Percentiles rank a stretch among this genome's conserved stretches.
phyloP scores from a whole-genome alignment of 2,797 vertebrate genomes.

The Pantherophis vulpinus region DNA sequence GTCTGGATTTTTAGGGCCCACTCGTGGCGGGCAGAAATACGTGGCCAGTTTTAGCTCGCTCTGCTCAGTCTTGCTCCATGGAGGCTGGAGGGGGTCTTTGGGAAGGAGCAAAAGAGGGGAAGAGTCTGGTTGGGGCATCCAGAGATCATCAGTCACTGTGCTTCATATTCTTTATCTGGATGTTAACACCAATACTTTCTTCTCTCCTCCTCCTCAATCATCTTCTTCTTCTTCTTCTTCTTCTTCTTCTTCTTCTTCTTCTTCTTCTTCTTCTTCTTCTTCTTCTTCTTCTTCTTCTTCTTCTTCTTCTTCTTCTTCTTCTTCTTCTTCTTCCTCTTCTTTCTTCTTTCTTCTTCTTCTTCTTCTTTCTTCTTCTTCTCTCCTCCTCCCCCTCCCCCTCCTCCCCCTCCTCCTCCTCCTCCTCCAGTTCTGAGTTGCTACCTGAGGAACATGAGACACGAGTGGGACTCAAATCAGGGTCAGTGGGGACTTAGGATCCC shows the following conservation, averaged over 20 bases:
- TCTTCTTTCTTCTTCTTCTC: too few relatives aligned
- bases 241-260: too few relatives aligned
- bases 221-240: too few relatives aligned
- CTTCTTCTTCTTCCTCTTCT: fast-evolving
- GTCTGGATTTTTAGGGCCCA: fast-evolving
- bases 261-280: too few relatives aligned
- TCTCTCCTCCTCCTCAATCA: too few relatives aligned
- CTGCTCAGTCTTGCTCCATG: neutral
- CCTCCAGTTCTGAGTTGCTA: too few relatives aligned
- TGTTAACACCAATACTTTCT: neutral
- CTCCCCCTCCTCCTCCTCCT: neutral
- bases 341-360: too few relatives aligned
- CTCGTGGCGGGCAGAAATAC: neutral
- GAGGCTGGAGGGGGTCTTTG: neutral
- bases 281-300: too few relatives aligned
- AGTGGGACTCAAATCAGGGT: too few relatives aligned
- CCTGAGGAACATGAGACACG: neutral
- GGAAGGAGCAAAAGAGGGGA: neutral
- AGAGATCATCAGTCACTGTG: neutral
- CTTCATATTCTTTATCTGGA: neutral
- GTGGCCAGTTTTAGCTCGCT: neutral
- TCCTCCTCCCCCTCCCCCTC: too few relatives aligned
- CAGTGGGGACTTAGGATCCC: too few relatives aligned
- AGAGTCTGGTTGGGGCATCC: neutral
- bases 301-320: too few relatives aligned